A percentile compares a stretch with the other conserved stretches of the same genome.
Evolutionary conservation across 2,888 invertebrate species (phyloP).

Genomic region (Cartodere bifasciata): DNA sequence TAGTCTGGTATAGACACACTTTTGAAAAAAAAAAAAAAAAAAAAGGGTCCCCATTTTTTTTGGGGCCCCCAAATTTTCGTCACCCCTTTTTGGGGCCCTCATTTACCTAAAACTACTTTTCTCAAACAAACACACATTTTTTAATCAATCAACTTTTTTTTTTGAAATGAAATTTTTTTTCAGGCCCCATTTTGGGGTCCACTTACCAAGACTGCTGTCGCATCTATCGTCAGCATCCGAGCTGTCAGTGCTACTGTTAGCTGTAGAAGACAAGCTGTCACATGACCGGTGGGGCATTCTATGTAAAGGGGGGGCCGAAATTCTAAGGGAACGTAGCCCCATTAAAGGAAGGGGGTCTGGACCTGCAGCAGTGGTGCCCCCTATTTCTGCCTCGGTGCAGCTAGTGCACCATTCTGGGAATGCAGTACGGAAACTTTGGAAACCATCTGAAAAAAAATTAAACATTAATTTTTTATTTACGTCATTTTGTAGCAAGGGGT

Average conservation of each 20-base stretch:
- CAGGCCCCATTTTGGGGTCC: not conserved
- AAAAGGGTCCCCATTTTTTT: too few species aligned
- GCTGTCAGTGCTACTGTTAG: constrained; percentile 35
- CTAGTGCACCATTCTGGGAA: constrained; percentile 90
- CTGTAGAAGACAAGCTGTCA: constrained; percentile 31
- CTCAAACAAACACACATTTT: too few species aligned
- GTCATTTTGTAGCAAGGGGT: not conserved
- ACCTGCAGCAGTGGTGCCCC: constrained; percentile 21
- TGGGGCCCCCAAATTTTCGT: too few species aligned
- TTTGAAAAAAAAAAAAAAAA: too few species aligned
- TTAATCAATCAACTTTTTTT: too few species aligned
- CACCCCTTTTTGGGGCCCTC: too few species aligned
- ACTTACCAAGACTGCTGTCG: constrained; percentile 36
- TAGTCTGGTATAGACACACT: too few species aligned
- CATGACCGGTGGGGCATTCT: constrained; percentile 27
- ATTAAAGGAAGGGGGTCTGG: constrained; percentile 31
- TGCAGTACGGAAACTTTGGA: constrained; percentile 65
- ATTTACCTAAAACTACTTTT: too few species aligned
- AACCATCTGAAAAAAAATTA: constrained; percentile 60
- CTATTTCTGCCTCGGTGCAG: constrained; percentile 42
- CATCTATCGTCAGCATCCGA: constrained; percentile 37
- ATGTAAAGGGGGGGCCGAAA: constrained; percentile 27
- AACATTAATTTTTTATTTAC: not conserved
- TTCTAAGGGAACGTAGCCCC: constrained; percentile 31
- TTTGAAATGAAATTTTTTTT: too few species aligned